phyloP scores from a whole-genome alignment of 2,888 invertebrate genomes.

The Drosophila melanosoma region DNA sequence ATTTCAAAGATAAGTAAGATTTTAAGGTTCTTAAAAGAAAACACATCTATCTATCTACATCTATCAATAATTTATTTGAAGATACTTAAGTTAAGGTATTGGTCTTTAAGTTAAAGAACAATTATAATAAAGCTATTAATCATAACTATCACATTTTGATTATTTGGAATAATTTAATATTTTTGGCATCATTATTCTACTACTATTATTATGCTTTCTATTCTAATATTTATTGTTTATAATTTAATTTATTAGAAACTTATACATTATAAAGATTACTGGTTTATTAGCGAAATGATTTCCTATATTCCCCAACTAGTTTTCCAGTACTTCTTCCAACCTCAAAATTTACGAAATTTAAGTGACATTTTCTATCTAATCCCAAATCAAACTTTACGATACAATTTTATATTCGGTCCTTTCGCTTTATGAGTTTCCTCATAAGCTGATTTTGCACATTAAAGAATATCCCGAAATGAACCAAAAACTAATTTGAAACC shows the following conservation, averaged over 20 bases:
- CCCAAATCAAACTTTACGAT: neutral
- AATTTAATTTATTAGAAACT: neutral
- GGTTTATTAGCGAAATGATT: neutral
- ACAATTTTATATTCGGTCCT: neutral
- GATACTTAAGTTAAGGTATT: neutral
- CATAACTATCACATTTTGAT: too few relatives aligned
- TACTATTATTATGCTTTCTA: neutral
- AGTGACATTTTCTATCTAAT: neutral
- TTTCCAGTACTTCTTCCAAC: rapidly evolving
- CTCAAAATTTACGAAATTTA: neutral
- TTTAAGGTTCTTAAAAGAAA: too few relatives aligned
- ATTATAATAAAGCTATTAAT: neutral
- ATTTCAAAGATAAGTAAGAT: too few relatives aligned
- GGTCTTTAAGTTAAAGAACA: neutral
- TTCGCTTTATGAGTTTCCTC: neutral
- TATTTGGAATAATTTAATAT: neutral
- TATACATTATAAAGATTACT: neutral
- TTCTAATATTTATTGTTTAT: neutral
- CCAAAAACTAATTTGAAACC: conserved; percentile 22
- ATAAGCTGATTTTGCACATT: neutral
- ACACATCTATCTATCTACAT: too few relatives aligned
- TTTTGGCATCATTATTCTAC: neutral
- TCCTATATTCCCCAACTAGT: neutral
- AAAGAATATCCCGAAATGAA: neutral
- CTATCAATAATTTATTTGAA: neutral